Evolutionary conservation across 2,888 invertebrate genomes (phyloP).

Genomic region (Orthosia gothica): DNA sequence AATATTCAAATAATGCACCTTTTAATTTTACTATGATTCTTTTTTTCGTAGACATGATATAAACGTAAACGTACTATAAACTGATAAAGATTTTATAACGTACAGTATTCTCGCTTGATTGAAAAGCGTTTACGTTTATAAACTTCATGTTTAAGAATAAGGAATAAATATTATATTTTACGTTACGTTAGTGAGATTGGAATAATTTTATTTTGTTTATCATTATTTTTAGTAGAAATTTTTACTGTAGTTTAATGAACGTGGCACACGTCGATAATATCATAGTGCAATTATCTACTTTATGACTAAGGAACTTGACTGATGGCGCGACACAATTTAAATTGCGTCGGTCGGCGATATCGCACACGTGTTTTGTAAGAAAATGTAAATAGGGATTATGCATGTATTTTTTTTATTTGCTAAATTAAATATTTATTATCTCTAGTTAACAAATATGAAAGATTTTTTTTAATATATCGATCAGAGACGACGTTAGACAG

Average conservation of each 20-base stretch:
- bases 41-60: neutral
- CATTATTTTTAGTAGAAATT: constrained; percentile 33
- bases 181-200: constrained; percentile 24
- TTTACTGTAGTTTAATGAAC: constrained; percentile 7
- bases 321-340: too few species aligned
- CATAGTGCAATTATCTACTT: constrained; percentile 2
- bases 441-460: too few species aligned
- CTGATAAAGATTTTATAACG: neutral
- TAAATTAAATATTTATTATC: too few species aligned
- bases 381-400: too few species aligned
- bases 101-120: neutral
- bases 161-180: constrained; percentile 4
- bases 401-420: too few species aligned
- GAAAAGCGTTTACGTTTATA: neutral
- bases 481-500: too few species aligned
- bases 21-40: neutral
- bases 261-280: neutral
- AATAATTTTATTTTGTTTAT: constrained; percentile 19
- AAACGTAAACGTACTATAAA: neutral
- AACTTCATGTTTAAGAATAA: neutral
- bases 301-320: too few species aligned
- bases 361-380: too few species aligned
- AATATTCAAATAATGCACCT: neutral
- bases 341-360: too few species aligned
- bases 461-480: too few species aligned